Percentiles rank a stretch among this genome's conserved stretches.
phyloP scores from a whole-genome alignment of 2,888 invertebrate genomes.

The Cabera pusaria region DNA sequence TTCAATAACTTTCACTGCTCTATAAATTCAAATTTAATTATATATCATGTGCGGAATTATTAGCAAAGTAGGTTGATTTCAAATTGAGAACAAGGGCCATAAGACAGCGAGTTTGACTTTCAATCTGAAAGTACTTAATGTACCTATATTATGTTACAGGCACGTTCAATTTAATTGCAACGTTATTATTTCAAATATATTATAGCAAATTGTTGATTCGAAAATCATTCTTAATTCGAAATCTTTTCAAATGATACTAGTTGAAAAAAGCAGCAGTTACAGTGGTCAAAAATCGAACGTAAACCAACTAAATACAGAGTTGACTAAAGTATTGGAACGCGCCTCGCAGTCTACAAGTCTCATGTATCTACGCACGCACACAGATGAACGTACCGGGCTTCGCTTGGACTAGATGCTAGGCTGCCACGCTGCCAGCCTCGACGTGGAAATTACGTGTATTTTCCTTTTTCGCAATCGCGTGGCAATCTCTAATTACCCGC shows the following conservation, averaged over 20 bases:
- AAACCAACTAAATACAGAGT: constrained; percentile 4
- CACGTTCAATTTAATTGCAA: no score
- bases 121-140: no score
- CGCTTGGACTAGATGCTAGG: constrained; percentile 25
- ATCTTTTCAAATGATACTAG: no score
- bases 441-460: constrained; percentile 48
- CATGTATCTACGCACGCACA: constrained; percentile 32
- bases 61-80: constrained; percentile 1
- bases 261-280: no score
- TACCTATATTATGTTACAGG: no score
- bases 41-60: not conserved
- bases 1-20: constrained; percentile 18
- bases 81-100: no score
- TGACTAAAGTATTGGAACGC: constrained; percentile 31
- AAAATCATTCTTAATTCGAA: no score
- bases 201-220: no score
- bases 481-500: constrained; percentile 34
- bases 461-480: constrained; percentile 48
- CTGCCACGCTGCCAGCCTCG: no score
- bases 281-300: not conserved
- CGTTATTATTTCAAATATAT: no score
- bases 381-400: constrained; percentile 8
- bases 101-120: no score
- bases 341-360: constrained; percentile 52
- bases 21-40: no score